phyloP scores from a whole-genome alignment of 2,113 vertebrate species.

The Phoenicopterus ruber region DNA sequence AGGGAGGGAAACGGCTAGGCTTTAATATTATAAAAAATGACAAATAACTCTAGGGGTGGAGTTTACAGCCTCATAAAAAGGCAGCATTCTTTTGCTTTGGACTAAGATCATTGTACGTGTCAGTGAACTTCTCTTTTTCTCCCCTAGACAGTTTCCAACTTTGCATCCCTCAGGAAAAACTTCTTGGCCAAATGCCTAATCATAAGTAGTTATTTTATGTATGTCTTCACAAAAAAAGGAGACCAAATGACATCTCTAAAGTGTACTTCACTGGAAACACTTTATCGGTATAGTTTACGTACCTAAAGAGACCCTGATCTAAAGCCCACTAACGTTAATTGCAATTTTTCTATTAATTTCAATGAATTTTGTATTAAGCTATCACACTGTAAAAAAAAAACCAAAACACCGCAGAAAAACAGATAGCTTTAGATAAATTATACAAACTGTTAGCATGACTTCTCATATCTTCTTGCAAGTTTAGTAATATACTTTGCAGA shows the following conservation, averaged over 20 bases:
- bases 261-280: neutral
- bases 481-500: neutral
- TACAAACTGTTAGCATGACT: neutral
- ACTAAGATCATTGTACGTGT: neutral
- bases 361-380: neutral
- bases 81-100: conserved; percentile 10
- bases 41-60: neutral
- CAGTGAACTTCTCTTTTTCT: conserved; percentile 23
- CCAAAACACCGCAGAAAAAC: neutral
- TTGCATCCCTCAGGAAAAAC: conserved; percentile 45
- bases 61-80: neutral
- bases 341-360: neutral
- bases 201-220: conserved; percentile 30
- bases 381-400: neutral
- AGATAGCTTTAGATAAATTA: neutral
- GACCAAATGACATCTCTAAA: neutral
- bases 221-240: neutral
- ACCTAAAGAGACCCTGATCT: neutral
- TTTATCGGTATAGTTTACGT: neutral
- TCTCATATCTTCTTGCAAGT: neutral
- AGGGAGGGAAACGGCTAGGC: neutral
- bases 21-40: neutral
- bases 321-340: neutral
- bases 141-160: conserved; percentile 21
- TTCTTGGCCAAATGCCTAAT: conserved; percentile 25